phyloP scores from a whole-genome alignment of 2,888 invertebrate genomes.

The Drosophila imparisetae region DNA sequence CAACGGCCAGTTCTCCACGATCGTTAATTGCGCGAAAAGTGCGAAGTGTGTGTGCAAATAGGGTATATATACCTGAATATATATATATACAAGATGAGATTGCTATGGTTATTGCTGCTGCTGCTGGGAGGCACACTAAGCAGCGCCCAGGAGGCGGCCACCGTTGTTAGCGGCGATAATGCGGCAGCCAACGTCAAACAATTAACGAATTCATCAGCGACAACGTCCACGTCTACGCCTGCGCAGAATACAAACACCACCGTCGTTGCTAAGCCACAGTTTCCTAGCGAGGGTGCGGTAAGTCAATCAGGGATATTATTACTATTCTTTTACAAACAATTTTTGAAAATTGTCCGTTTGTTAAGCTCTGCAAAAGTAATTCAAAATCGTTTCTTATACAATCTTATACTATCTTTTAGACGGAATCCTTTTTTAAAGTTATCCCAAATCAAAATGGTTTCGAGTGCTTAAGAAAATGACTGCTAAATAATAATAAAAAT shows the following conservation, averaged over 20 bases:
- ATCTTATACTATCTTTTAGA: neutral
- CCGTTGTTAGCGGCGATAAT: slow-evolving; percentile 19
- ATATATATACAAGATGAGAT: slow-evolving; percentile 47
- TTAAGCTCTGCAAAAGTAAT: neutral
- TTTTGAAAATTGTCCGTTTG: neutral
- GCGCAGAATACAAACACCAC: neutral
- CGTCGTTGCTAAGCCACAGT: neutral
- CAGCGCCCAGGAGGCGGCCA: slow-evolving; percentile 39
- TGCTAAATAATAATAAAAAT: neutral
- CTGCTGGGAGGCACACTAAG: slow-evolving; percentile 33
- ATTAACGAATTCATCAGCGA: slow-evolving; percentile 2
- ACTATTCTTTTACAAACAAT: neutral
- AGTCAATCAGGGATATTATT: slow-evolving; percentile 1
- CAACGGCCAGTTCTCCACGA: slow-evolving; percentile 42
- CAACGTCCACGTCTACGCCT: neutral
- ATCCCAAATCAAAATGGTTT: neutral
- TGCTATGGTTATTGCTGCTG: slow-evolving; percentile 44
- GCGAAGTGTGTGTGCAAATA: slow-evolving; percentile 10
- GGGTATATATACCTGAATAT: neutral
- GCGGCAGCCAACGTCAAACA: slow-evolving; percentile 16
- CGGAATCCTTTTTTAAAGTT: neutral
- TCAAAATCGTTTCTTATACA: too few species aligned
- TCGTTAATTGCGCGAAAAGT: neutral
- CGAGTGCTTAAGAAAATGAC: neutral
- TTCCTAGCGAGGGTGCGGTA: slow-evolving; percentile 43